Evolutionary conservation across 1,140 invertebrate genomes (phyloP).

Genomic region (Grapholita molesta): DNA sequence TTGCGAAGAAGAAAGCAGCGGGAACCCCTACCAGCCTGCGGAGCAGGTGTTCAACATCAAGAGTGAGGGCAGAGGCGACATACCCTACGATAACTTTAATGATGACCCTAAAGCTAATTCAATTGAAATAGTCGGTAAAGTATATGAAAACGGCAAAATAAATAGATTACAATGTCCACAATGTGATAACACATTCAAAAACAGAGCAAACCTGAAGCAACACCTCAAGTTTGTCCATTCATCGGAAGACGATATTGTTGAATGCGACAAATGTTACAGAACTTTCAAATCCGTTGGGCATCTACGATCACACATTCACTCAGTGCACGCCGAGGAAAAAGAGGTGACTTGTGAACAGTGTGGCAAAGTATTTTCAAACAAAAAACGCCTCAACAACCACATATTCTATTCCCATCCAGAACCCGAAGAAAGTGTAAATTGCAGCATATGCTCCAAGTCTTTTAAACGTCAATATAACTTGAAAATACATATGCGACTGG

Average conservation of each 20-base stretch:
- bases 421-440: slow-evolving; percentile 7
- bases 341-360: slow-evolving; percentile 11
- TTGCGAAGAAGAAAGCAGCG: neutral
- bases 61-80: neutral
- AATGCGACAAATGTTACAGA: slow-evolving; percentile 19
- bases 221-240: slow-evolving; percentile 20
- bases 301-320: slow-evolving; percentile 15
- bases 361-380: slow-evolving; percentile 4
- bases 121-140: slow-evolving; percentile 4
- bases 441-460: neutral
- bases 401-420: slow-evolving; percentile 14
- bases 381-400: slow-evolving; percentile 8
- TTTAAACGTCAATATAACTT: slow-evolving; percentile 16
- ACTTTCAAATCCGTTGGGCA: slow-evolving; percentile 16
- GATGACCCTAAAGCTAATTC: neutral
- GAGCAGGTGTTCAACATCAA: neutral
- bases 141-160: slow-evolving; percentile 16
- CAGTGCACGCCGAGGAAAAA: slow-evolving; percentile 16
- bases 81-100: neutral
- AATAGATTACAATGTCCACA: slow-evolving; percentile 20
- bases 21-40: neutral
- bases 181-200: slow-evolving; percentile 20
- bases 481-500: slow-evolving; percentile 18
- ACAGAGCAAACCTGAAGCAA: slow-evolving; percentile 19
- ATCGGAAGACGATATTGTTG: slow-evolving; percentile 7